Evolutionary conservation across 1,140 invertebrate species (phyloP), one percentile per base, ranked within the genome.

Genomic region (Bombus vancouverensis): DNA sequence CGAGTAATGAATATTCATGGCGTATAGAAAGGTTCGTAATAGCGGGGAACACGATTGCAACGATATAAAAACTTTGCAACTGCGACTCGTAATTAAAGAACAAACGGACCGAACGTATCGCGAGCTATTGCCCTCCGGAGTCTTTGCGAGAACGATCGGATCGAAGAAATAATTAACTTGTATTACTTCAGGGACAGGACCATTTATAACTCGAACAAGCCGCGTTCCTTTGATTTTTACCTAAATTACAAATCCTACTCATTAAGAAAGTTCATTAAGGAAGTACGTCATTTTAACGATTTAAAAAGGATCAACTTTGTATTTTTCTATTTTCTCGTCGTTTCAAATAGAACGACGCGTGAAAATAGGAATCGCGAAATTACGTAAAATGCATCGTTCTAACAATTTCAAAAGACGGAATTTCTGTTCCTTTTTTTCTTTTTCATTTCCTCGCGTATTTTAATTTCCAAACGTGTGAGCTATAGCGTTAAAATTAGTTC

Each of bases 151-250:
- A 47, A 18, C n/a, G 25, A 81, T 3, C 5, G 44, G 18, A 12
- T n/a, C 10, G 42, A 39, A 32, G 53, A 82, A 82, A 65, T 82
- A 74, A 82, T 74, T 74, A 74, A 65, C 22, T 39, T 3, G 10
- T 70, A 57, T 57, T 25, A 81, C 28, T 72, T 22, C 28, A 28
- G 34, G 15, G 42, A 71, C 25, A 53, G 8, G 1, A 34, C 28
- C 37, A 73, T 72, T 81, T 39, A 25, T 28, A 34, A 34, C 5
- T 18, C 8, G 3, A 22, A 62, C n/a, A 22, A 72, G 28, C 47
- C 5, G 34, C 34, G 5, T 18, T 71, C 18, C 3, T 2, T n/a
- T 13, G 2, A 32, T 42, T 34, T 80, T 59, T 81, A 34, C 15
- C 47, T 25, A 25, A 22, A 66, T 15, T 18, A 32, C n/a, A 8